A percentile compares a stretch with the other conserved stretches of the same genome.
phyloP scores from a whole-genome alignment of 2,797 vertebrate genomes.

The Xerus rutilus region DNA sequence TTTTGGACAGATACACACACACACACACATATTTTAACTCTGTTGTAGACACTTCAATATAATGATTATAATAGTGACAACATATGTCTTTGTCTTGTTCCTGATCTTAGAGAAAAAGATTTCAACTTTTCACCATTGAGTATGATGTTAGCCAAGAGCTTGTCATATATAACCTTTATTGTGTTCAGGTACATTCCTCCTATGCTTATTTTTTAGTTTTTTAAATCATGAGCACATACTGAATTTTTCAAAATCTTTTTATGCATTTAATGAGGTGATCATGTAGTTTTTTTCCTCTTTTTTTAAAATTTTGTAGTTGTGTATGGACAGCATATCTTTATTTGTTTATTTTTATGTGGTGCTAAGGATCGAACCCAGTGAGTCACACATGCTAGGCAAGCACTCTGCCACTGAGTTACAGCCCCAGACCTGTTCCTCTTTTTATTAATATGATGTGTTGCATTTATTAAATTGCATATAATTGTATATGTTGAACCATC shows the following conservation, averaged over 20 bases:
- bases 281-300: not conserved
- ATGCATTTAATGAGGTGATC: not conserved
- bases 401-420: no score
- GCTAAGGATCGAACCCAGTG: no score
- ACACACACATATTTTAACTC: not conserved
- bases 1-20: not conserved
- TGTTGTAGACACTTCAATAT: not conserved
- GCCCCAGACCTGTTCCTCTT: not conserved
- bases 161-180: not conserved
- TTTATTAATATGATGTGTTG: not conserved
- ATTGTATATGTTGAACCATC: not conserved
- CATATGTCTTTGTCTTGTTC: not conserved
- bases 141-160: not conserved
- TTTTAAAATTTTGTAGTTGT: no score
- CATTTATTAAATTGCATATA: not conserved
- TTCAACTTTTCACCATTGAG: not conserved
- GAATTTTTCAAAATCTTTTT: not conserved
- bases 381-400: no score
- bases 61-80: not conserved
- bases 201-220: not conserved
- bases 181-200: not conserved
- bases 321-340: no score
- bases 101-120: not conserved
- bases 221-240: not conserved
- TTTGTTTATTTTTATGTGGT: no score